Base-by-base conservation (phyloP, 1,140 invertebrate genomes). In the Xylocopa sonorina region DNA sequence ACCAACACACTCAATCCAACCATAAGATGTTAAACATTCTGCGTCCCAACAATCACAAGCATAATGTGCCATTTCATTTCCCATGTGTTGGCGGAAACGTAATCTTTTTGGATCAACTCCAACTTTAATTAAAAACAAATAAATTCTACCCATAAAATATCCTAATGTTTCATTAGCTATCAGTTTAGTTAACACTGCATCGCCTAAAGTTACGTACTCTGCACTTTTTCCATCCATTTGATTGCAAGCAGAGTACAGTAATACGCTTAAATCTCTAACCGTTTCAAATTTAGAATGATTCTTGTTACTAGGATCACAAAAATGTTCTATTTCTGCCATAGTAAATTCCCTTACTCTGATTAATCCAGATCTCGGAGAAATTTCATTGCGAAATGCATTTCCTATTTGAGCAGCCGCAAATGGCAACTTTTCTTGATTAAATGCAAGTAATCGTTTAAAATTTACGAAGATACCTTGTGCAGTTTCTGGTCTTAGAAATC, bases 271-370 rank as follows among this genome's bases (percentile, higher is more conserved):
- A 87, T 98, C 94, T 83, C 95, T 94, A 0, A 99, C 94, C 57
- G 93, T 93, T 1, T 93, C 93, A 93, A 99, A 99, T 92, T 99
- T 99, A 0, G 96, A 95, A 94, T 99, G 98, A 78, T 94, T 95
- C 89, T 99, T 99, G 78, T 97, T 94, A 3, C 85, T 92, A 1
- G 98, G 97, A 93, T 99, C 98, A 93, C 99, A 99, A 92, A 99
- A 99, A 94, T 99, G 98, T 92, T 99, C 99, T 85, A 99, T 99
- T 94, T 99, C 99, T 62, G 99, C 99, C 98, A 99, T 99, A 0
- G 98, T 99, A 89, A 99, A 99, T 91, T 99, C 99, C 89, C 97
- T 94, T 2, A 99, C 98, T 89, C 99, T 95, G 24, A 99, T 96
- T 14, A 99, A 94, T 1, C 99, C 99, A 88, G 99, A 99, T 67